phyloP scores from a whole-genome alignment of 2,113 vertebrate species.

The Tretioscincus oriximinensis region DNA sequence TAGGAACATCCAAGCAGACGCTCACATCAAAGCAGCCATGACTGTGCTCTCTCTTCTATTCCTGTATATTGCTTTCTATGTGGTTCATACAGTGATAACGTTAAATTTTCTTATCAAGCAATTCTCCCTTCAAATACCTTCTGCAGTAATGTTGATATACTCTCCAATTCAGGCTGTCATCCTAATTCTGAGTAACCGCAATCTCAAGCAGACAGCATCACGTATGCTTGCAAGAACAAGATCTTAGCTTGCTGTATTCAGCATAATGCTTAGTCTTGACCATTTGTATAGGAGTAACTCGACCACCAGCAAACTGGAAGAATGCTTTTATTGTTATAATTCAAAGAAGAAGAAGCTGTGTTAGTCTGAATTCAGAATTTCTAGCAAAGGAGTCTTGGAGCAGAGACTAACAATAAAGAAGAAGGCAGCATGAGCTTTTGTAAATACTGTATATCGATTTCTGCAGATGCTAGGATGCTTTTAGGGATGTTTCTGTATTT shows the following conservation, averaged over 20 bases:
- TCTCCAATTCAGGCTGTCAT: neutral
- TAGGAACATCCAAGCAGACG: neutral
- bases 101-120: accelerated
- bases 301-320: no score
- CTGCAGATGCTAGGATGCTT: no score
- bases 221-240: neutral
- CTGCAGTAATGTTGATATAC: neutral
- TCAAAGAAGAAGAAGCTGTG: no score
- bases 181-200: neutral
- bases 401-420: no score
- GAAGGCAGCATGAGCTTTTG: no score
- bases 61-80: neutral
- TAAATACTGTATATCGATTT: no score
- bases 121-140: neutral
- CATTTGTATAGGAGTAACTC: neutral
- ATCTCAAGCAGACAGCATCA: neutral
- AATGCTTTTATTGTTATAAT: no score
- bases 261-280: neutral
- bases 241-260: neutral
- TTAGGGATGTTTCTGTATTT: no score
- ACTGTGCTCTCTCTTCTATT: neutral
- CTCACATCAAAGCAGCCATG: neutral
- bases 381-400: no score
- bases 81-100: neutral
- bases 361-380: no score